These are phyloP conservation scores for Gallinago nigripennis DNA, from an alignment of 2,797 vertebrate species.

Conservation along the genomic window DNA sequence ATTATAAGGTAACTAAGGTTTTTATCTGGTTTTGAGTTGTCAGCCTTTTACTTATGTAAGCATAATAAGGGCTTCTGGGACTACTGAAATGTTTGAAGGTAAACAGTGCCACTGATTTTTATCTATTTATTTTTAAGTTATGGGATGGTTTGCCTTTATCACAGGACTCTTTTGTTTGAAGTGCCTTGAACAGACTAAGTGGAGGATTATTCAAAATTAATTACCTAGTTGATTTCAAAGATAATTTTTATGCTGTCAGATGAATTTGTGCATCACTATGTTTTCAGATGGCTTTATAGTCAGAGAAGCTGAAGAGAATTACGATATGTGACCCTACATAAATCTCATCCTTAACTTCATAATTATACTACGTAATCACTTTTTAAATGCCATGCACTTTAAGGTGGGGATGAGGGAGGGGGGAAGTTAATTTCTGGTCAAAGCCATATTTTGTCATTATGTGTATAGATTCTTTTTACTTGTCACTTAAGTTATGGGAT, in stretches of 20 bases:
- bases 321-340: background rate
- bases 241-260: background rate
- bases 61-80: background rate
- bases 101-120: background rate
- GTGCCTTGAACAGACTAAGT: background rate
- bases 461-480: background rate
- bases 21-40: background rate
- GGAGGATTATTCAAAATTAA: background rate
- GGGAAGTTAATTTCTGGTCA: background rate
- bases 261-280: background rate
- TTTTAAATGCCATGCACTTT: background rate
- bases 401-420: background rate
- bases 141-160: background rate
- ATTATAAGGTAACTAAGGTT: conserved; percentile 85
- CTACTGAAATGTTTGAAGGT: background rate
- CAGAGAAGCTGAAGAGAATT: background rate
- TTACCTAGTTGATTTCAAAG: background rate
- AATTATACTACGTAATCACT: background rate
- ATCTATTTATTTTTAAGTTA: background rate
- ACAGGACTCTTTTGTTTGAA: background rate
- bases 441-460: background rate
- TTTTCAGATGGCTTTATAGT: background rate
- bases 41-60: background rate
- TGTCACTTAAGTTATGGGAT: background rate
- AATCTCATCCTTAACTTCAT: background rate